These are phyloP conservation scores for Trilocha varians DNA, from an alignment of 2,888 invertebrate genomes.

Conservation along the genomic window DNA sequence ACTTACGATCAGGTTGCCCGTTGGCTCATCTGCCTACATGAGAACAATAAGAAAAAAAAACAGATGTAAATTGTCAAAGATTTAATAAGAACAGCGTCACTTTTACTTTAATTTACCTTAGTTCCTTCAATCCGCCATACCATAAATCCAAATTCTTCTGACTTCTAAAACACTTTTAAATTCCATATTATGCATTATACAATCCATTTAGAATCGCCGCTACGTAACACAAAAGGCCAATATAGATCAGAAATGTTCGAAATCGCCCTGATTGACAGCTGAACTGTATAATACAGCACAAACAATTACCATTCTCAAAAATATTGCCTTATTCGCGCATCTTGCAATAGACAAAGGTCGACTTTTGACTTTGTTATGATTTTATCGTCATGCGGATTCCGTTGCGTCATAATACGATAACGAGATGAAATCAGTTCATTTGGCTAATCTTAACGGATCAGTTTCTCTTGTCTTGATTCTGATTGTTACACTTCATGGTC, in stretches of 20 bases:
- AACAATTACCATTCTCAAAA: constrained; percentile 51
- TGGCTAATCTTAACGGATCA: background rate
- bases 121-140: no score
- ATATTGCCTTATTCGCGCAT: constrained; percentile 51
- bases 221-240: constrained; percentile 31
- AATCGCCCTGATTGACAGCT: constrained; percentile 65
- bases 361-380: constrained; percentile 64
- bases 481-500: background rate
- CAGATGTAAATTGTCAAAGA: no score
- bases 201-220: constrained; percentile 1
- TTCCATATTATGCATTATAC: background rate
- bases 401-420: constrained; percentile 1
- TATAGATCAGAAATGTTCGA: constrained; percentile 55
- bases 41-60: no score
- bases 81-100: no score
- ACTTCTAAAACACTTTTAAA: no score
- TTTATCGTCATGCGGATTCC: constrained; percentile 34
- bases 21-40: no score
- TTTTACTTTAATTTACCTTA: no score
- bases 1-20: no score
- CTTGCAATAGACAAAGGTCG: constrained; percentile 59
- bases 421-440: background rate
- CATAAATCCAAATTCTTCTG: no score
- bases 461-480: background rate
- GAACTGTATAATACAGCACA: constrained; percentile 50